A percentile compares a stretch with the other conserved stretches of the same genome.
phyloP scores from a whole-genome alignment of 2,797 vertebrate genomes.

The Hyperoplus immaculatus region DNA sequence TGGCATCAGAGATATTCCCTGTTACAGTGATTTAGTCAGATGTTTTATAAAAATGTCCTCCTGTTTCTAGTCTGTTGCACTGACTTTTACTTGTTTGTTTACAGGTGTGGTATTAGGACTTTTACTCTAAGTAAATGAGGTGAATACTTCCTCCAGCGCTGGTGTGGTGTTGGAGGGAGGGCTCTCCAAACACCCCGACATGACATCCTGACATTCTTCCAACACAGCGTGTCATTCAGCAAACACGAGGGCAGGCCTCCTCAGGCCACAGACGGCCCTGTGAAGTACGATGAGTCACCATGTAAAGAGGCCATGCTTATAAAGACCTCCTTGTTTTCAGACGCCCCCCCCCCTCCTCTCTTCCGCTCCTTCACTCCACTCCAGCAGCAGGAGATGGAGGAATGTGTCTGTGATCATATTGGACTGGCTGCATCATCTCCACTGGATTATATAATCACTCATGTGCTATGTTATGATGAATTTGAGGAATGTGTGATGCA shows the following conservation, averaged over 20 bases:
- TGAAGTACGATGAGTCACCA: conserved; percentile 72
- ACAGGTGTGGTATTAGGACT: background rate
- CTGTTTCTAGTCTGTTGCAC: no score
- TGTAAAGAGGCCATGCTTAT: conserved; percentile 65
- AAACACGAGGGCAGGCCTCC: conserved; percentile 65
- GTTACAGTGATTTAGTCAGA: no score
- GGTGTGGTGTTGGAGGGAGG: background rate
- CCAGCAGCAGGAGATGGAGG: conserved; percentile 40
- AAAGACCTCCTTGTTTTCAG: conserved; percentile 78
- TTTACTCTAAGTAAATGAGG: background rate
- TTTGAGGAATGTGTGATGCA: conserved; percentile 16
- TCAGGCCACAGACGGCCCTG: conserved; percentile 57
- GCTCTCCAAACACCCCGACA: conserved; percentile 47
- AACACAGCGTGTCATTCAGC: conserved; percentile 71
- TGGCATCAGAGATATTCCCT: background rate
- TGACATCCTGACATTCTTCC: conserved; percentile 63
- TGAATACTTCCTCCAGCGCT: background rate
- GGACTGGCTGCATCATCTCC: conserved; percentile 31
- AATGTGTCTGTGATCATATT: conserved; percentile 39
- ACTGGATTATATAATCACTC: conserved; percentile 43
- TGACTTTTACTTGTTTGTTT: no score
- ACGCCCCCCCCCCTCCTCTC: background rate
- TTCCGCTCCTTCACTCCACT: conserved; percentile 47
- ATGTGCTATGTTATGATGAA: conserved; percentile 13
- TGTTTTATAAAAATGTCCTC: no score